These are phyloP conservation scores for Tuberolachnus salignus DNA, from an alignment of 2,888 invertebrate species.

Conservation along the genomic window DNA sequence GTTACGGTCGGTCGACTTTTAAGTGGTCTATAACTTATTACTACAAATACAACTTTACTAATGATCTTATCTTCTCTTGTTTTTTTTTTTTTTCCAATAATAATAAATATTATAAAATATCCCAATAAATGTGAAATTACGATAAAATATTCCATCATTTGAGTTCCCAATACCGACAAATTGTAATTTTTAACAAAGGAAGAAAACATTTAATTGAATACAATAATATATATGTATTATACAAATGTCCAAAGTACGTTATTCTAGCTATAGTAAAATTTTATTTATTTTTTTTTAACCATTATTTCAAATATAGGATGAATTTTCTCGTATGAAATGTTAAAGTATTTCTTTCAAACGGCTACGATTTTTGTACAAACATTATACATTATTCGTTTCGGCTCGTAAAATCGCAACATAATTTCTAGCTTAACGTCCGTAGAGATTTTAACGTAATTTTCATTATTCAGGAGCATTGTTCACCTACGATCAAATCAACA, in stretches of 20 bases:
- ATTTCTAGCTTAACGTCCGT: not conserved
- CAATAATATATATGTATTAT: not conserved
- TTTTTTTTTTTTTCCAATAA: not conserved
- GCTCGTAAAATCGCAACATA: too few relatives aligned
- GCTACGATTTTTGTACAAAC: too few relatives aligned
- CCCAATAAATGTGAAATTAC: not conserved
- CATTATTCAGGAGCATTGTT: slow-evolving; percentile 73
- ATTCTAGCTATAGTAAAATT: not conserved
- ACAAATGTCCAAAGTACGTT: not conserved
- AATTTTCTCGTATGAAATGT: too few relatives aligned
- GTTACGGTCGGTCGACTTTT: not conserved
- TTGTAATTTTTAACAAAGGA: not conserved
- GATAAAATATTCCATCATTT: not conserved
- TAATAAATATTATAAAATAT: not conserved
- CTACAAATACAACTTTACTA: not conserved
- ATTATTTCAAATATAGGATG: too few relatives aligned
- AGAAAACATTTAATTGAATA: not conserved
- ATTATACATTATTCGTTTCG: too few relatives aligned
- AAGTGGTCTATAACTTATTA: slow-evolving; percentile 18
- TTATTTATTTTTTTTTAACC: not conserved
- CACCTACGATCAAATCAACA: slow-evolving; percentile 74
- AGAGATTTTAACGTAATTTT: too few relatives aligned
- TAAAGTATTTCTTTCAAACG: too few relatives aligned
- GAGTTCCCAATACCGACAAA: not conserved
- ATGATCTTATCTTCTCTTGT: not conserved